Percentiles rank a stretch among this genome's conserved stretches.
Conservation (phyloP, 2,797 vertebrate genomes). For the Coccyzus lansbergi region DNA sequence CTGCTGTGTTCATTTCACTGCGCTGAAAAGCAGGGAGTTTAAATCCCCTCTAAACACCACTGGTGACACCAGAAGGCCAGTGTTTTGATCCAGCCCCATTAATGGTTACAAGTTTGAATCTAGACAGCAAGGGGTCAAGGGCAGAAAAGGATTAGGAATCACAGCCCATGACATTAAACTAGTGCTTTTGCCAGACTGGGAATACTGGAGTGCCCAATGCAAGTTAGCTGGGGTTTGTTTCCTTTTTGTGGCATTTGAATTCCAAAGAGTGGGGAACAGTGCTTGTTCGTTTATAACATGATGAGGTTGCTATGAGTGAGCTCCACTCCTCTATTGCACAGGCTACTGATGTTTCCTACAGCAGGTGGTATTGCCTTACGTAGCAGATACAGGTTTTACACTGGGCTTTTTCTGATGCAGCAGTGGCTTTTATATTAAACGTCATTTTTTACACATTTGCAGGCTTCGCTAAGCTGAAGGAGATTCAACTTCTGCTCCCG, state of each 20-base stretch:
- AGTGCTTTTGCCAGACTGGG: slow-evolving; percentile 70
- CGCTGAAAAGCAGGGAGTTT: slow-evolving; percentile 78
- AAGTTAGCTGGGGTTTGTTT: slow-evolving; percentile 42
- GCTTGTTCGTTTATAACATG: slow-evolving; percentile 4
- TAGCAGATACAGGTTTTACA: background rate
- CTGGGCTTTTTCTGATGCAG: background rate
- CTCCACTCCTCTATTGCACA: background rate
- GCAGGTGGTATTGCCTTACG: background rate
- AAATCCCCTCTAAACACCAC: slow-evolving; percentile 80
- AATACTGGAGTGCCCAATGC: slow-evolving; percentile 45
- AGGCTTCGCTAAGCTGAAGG: background rate
- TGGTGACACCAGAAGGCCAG: slow-evolving; percentile 78
- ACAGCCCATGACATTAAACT: slow-evolving; percentile 73
- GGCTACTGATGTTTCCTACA: background rate
- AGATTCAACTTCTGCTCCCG: background rate
- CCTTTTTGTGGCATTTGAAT: slow-evolving; percentile 47
- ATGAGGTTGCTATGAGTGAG: background rate
- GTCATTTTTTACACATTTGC: background rate
- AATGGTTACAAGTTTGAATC: slow-evolving; percentile 81
- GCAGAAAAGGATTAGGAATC: slow-evolving; percentile 81
- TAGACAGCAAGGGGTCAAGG: slow-evolving; percentile 79
- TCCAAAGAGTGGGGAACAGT: slow-evolving; percentile 22
- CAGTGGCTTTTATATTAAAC: background rate
- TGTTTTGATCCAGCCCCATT: slow-evolving; percentile 75
- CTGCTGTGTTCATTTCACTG: slow-evolving; percentile 80